phyloP scores from a whole-genome alignment of 2,113 vertebrate species.

The Ptychochromis oligacanthus region DNA sequence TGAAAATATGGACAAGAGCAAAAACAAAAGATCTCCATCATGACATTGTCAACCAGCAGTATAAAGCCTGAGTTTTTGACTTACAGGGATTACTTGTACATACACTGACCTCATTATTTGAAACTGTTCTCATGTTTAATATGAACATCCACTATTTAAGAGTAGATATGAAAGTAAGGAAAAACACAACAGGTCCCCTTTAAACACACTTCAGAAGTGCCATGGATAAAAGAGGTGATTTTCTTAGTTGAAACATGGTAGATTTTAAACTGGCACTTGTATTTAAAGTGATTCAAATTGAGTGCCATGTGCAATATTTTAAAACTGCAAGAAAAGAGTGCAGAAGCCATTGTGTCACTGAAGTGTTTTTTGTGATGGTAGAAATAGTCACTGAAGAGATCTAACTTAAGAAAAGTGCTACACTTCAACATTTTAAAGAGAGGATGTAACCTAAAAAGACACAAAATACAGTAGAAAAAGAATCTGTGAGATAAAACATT shows the following conservation, averaged over 20 bases:
- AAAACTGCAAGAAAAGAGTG: background rate
- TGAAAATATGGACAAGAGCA: too few species aligned
- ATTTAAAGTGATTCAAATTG: fast-evolving
- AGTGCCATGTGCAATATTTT: fast-evolving
- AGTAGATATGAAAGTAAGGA: background rate
- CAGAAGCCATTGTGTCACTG: background rate
- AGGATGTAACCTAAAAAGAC: background rate
- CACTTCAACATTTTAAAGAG: background rate
- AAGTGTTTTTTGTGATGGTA: background rate
- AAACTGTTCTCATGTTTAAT: background rate
- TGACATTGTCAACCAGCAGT: background rate
- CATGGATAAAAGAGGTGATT: background rate
- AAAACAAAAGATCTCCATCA: too few species aligned
- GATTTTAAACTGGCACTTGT: background rate
- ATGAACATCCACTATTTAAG: background rate
- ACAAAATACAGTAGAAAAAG: background rate
- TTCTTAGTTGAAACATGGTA: background rate
- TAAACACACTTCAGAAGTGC: background rate
- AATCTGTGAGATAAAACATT: background rate
- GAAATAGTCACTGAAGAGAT: background rate
- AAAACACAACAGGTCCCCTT: background rate
- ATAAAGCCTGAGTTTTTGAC: background rate
- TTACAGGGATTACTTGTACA: background rate
- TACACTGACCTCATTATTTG: background rate
- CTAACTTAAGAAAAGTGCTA: background rate